Base-by-base conservation (phyloP, 2,888 invertebrate genomes). In the Euclidia mi region DNA sequence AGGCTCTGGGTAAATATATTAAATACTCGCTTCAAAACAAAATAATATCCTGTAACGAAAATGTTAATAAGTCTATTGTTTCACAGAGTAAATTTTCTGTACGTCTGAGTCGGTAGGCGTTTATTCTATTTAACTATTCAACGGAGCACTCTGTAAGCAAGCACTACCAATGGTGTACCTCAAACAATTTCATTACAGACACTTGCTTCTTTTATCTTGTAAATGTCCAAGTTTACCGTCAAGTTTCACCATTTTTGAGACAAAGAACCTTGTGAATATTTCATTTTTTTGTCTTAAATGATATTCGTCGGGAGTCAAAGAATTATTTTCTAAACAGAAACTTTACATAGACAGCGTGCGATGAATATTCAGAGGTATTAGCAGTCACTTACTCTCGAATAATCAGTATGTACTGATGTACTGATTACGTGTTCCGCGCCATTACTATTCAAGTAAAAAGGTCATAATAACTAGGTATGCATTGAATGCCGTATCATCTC, bases 211-310 rank as follows among this genome's bases (percentile, higher is more conserved):
- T 88, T 92, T 90, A 86, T 90, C 76, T 88, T 88, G 88, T 87
- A 88, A 92, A 91, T 89, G 72, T 76, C 75, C 76, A 81, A 87
- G 79, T 86, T 88, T 81, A 76, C 81, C 81, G 85, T 81, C 76
- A 81, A 81, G 88, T 91, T 91, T 90, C 86, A 88, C 84, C 84
- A 87, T 83, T 80, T 75, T 56, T 50, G 61, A 76, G 70, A 91
- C 90, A 92, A 91, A 87, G 81, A 71, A 65, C 55, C 87, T 84
- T 80, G 82, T 90, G 88, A 90, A 92, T 93, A 91, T 91, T 90
- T 89, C 79, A 89, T 89, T 81, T 73, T 87, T 89, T 83, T 79
- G 82, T 84, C 79, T 77, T 70, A 81, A 82, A 80, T 78, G 79
- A 81, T 80, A 80, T 82, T 86, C 81, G 74, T 82, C 71, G 69